Evolutionary conservation across 2,888 invertebrate genomes (phyloP).

Genomic region (Sphinx pinastri): DNA sequence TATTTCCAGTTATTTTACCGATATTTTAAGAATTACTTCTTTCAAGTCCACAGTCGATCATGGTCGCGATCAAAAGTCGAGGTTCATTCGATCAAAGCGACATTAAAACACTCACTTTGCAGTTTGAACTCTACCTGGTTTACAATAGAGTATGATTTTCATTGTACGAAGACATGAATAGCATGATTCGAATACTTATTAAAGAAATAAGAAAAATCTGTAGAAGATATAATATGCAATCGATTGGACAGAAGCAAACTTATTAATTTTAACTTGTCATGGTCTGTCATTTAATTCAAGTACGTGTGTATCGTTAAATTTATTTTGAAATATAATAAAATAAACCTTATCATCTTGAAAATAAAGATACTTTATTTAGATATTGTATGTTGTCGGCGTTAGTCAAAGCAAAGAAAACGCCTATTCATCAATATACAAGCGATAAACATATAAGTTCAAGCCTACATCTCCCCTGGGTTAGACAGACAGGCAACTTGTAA

Average conservation of each 20-base stretch:
- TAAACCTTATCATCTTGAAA: not conserved
- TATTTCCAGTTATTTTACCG: constrained; percentile 15
- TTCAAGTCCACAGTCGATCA: constrained; percentile 52
- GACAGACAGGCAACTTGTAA: no score
- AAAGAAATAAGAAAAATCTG: constrained; percentile 16
- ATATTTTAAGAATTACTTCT: not conserved
- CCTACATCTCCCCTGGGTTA: not conserved
- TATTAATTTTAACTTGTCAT: constrained; percentile 13
- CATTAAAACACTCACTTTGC: constrained; percentile 25
- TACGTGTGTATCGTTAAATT: not conserved
- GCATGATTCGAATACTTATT: not conserved
- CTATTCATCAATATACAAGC: not conserved
- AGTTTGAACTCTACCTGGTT: constrained; percentile 30
- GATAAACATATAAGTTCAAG: not conserved
- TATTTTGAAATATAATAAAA: not conserved
- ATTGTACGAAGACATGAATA: not conserved
- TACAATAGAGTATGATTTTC: not conserved
- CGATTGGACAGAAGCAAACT: constrained; percentile 4
- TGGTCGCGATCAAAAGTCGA: constrained; percentile 41
- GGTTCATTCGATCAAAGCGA: constrained; percentile 35
- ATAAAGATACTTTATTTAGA: no score
- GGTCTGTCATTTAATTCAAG: not conserved
- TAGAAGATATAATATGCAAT: constrained; percentile 1
- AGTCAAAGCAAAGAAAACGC: not conserved
- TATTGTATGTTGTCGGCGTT: no score